Conservation (phyloP, 2,797 vertebrate genomes). For the Hyperoplus immaculatus region DNA sequence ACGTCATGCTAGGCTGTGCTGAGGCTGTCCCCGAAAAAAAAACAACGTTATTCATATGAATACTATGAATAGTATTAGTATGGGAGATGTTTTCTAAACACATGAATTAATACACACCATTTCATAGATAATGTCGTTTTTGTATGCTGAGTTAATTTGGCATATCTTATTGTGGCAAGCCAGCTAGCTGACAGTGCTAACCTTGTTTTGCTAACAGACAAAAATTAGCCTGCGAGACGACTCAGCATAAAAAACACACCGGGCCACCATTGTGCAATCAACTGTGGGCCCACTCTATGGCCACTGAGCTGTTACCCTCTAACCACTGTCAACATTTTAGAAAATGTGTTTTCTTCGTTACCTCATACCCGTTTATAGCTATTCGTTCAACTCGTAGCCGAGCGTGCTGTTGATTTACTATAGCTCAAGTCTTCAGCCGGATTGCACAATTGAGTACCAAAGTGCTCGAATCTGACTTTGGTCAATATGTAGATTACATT, state of each 20-base stretch:
- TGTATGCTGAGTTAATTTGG: neutral
- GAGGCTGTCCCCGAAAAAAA: neutral
- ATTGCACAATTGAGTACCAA: neutral
- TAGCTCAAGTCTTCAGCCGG: neutral
- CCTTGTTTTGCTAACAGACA: conserved; percentile 76
- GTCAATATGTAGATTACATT: neutral
- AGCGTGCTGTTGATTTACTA: conserved; percentile 15
- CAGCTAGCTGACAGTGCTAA: conserved; percentile 60
- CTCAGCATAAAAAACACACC: conserved; percentile 81
- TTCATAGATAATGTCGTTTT: neutral
- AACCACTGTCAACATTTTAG: neutral
- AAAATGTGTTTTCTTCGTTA: neutral
- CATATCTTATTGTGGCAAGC: conserved; percentile 17
- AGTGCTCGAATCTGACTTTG: conserved; percentile 8
- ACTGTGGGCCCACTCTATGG: conserved; percentile 30
- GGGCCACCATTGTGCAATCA: conserved; percentile 80
- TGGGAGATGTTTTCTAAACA: neutral
- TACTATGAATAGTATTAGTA: accelerated
- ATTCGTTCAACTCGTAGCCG: neutral
- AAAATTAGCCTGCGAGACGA: conserved; percentile 79
- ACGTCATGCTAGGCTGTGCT: conserved; percentile 27
- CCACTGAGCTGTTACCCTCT: conserved; percentile 9
- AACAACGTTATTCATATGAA: neutral
- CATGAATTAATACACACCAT: no score
- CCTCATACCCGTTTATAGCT: neutral